phyloP scores from a whole-genome alignment of 2,888 invertebrate genomes.

The Gastrophysa polygoni region DNA sequence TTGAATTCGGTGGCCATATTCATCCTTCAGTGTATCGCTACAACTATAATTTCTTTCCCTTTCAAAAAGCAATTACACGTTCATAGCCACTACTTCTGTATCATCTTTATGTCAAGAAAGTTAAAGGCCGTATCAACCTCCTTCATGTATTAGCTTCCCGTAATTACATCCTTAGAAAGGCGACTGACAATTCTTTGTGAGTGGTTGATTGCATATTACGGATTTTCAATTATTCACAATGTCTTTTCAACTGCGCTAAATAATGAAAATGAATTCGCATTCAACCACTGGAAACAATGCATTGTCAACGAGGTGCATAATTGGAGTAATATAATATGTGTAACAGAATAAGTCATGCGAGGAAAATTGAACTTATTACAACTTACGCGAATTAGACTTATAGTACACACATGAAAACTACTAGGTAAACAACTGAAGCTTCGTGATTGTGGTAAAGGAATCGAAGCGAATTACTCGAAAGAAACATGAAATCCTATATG shows the following conservation, averaged over 20 bases:
- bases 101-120: not conserved
- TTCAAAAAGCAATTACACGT: not conserved
- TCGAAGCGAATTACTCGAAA: no score
- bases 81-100: not conserved
- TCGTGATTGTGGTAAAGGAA: no score
- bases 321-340: not conserved
- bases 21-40: no score
- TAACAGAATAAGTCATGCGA: not conserved
- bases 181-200: not conserved
- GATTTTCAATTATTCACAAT: not conserved
- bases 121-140: not conserved
- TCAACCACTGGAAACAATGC: constrained; percentile 15
- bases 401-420: no score
- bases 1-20: no score
- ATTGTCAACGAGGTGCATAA: not conserved
- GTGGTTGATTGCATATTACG: not conserved
- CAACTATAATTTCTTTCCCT: not conserved
- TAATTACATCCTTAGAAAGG: not conserved
- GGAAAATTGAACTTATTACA: not conserved
- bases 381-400: no score
- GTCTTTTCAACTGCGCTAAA: not conserved
- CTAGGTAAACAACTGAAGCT: no score
- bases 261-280: constrained; percentile 10
- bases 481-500: no score
- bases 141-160: not conserved